Evolutionary conservation across 1,140 invertebrate genomes (phyloP).

Genomic region (Drosophila neocordata): DNA sequence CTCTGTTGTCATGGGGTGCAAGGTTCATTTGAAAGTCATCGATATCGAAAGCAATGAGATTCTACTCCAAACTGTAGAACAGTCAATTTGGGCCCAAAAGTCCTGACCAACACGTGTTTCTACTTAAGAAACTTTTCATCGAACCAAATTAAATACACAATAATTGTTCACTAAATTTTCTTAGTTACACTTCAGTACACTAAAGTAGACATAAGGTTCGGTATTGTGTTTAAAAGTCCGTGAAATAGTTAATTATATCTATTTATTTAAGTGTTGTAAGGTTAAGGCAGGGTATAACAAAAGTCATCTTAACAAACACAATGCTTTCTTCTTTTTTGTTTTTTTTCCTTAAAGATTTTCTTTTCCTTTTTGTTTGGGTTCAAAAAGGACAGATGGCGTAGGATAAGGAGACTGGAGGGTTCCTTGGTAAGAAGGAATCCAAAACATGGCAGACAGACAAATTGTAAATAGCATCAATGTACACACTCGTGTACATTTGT

Average conservation of each 20-base stretch:
- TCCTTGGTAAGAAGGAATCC: background rate
- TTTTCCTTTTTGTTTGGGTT: conserved; percentile 14
- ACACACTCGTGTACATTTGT: background rate
- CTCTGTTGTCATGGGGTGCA: conserved; percentile 11
- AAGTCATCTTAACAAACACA: background rate
- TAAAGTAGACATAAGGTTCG: no score
- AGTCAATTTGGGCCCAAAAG: no score
- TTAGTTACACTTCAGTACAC: no score
- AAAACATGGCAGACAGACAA: conserved; percentile 41
- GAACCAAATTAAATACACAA: no score
- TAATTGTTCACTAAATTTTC: no score
- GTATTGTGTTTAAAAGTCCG: no score
- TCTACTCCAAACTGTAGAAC: no score
- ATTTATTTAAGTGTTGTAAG: no score
- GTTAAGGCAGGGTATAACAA: background rate
- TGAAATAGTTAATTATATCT: no score
- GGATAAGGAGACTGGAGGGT: background rate
- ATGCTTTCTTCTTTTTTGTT: background rate
- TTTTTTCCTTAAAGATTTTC: background rate
- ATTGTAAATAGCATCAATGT: conserved; percentile 46
- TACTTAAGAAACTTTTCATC: no score
- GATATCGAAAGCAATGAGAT: no score
- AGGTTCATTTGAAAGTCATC: background rate
- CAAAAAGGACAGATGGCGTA: background rate
- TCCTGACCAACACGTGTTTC: no score